phyloP scores from a whole-genome alignment of 2,888 invertebrate species.

The Philaethria dido region DNA sequence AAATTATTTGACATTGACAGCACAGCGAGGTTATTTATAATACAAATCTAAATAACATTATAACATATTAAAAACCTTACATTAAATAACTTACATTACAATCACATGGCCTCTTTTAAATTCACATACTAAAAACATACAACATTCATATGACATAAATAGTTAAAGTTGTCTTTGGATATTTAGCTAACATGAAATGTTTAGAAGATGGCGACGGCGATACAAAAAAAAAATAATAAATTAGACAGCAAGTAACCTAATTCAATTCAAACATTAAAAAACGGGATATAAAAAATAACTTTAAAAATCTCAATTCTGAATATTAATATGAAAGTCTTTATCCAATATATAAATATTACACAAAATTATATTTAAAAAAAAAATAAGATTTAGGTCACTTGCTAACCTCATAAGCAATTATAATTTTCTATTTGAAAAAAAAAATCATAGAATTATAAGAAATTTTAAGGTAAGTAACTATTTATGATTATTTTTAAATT shows the following conservation, averaged over 20 bases:
- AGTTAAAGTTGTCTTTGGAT: slow-evolving; percentile 11
- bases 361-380: too few relatives aligned
- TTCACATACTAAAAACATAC: slow-evolving; percentile 8
- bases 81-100: slow-evolving; percentile 5
- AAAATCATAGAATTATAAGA: too few relatives aligned
- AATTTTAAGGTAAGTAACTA: too few relatives aligned
- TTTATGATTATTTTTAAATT: too few relatives aligned
- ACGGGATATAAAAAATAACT: not conserved
- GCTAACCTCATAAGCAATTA: too few relatives aligned
- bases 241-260: not conserved
- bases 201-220: not conserved
- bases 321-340: too few relatives aligned
- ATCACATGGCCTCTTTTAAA: slow-evolving; percentile 10
- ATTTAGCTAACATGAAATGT: slow-evolving; percentile 9
- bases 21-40: slow-evolving; percentile 3
- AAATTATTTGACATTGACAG: too few relatives aligned
- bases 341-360: too few relatives aligned
- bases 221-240: not conserved
- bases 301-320: too few relatives aligned
- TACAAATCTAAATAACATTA: not conserved
- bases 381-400: too few relatives aligned
- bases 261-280: not conserved
- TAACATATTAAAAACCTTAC: not conserved
- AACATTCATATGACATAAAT: slow-evolving; percentile 4
- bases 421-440: too few relatives aligned